A percentile compares a stretch with the other conserved stretches of the same genome.
phyloP scores from a whole-genome alignment of 1,140 invertebrate genomes.

The Drosophila lacteicornis region DNA sequence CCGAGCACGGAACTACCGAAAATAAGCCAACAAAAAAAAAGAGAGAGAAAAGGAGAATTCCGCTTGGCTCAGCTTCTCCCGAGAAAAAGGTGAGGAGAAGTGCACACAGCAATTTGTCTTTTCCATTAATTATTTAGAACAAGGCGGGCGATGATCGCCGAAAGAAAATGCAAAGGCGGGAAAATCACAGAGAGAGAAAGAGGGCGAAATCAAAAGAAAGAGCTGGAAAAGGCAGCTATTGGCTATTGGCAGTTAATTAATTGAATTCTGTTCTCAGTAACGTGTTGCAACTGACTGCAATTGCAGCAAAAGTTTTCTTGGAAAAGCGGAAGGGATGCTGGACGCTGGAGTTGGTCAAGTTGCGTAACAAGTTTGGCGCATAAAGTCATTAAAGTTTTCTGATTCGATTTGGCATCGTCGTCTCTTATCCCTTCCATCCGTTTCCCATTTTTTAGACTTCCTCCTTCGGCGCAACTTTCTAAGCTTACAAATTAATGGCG shows the following conservation, averaged over 20 bases:
- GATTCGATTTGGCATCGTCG: constrained; percentile 58
- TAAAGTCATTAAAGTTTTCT: constrained; percentile 78
- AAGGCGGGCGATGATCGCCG: not conserved
- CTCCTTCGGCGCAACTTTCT: constrained; percentile 8
- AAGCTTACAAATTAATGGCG: constrained; percentile 64
- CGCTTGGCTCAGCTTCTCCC: constrained; percentile 14
- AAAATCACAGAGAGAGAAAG: not conserved
- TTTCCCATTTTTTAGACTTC: constrained; percentile 15
- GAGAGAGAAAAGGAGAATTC: constrained; percentile 43
- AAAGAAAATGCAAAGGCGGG: constrained; percentile 11
- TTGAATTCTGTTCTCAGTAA: constrained; percentile 67
- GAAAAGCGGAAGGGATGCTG: not conserved
- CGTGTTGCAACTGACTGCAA: constrained; percentile 37
- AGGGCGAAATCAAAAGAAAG: not conserved
- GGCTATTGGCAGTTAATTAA: constrained; percentile 76
- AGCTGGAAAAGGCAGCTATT: constrained; percentile 12
- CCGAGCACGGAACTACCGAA: constrained; percentile 29
- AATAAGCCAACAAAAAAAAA: not conserved
- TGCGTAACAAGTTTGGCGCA: constrained; percentile 66
- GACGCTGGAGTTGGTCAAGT: constrained; percentile 44
- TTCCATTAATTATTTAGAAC: constrained; percentile 73
- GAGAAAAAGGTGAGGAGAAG: not conserved
- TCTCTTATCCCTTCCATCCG: constrained; percentile 21
- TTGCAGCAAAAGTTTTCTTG: constrained; percentile 30
- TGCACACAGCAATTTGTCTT: constrained; percentile 70